A percentile compares a stretch with the other conserved stretches of the same genome.
Evolutionary conservation across 2,113 vertebrate genomes (phyloP).

Genomic region (Phylloscopus whistleri): DNA sequence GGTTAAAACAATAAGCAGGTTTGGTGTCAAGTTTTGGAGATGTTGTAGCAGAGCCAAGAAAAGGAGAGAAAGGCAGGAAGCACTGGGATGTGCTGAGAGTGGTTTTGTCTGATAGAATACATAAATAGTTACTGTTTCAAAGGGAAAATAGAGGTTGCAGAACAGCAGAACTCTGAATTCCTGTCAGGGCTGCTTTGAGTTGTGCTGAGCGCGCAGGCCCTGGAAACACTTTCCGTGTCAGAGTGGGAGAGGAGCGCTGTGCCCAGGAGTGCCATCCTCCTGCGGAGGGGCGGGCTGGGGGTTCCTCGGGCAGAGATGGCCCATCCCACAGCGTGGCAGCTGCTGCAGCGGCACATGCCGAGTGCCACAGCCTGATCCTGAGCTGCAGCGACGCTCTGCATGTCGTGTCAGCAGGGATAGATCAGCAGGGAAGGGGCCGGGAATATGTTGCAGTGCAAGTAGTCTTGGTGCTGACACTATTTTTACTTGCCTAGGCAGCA

Average conservation of each 20-base stretch:
- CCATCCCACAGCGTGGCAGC: neutral
- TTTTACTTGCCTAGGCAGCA: neutral
- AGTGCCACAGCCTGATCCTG: neutral
- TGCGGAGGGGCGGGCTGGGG: neutral
- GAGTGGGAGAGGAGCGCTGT: neutral
- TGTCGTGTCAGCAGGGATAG: neutral
- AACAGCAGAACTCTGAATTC: neutral
- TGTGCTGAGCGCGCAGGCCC: neutral
- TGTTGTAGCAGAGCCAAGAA: neutral
- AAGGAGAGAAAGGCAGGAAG: neutral
- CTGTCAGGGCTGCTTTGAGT: neutral
- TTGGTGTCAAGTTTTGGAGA: neutral
- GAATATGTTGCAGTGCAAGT: neutral
- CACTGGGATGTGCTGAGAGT: neutral
- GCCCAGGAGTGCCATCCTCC: neutral
- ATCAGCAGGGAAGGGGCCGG: neutral
- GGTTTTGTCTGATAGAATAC: neutral
- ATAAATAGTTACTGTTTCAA: neutral
- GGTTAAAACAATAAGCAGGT: neutral
- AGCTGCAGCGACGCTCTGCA: neutral
- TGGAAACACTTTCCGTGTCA: fast-evolving
- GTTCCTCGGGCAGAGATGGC: neutral
- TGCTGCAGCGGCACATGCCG: neutral
- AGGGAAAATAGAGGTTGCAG: neutral
- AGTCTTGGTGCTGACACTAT: neutral